Conservation (phyloP, 2,797 vertebrate genomes). For the Tauraco hartlaubi region DNA sequence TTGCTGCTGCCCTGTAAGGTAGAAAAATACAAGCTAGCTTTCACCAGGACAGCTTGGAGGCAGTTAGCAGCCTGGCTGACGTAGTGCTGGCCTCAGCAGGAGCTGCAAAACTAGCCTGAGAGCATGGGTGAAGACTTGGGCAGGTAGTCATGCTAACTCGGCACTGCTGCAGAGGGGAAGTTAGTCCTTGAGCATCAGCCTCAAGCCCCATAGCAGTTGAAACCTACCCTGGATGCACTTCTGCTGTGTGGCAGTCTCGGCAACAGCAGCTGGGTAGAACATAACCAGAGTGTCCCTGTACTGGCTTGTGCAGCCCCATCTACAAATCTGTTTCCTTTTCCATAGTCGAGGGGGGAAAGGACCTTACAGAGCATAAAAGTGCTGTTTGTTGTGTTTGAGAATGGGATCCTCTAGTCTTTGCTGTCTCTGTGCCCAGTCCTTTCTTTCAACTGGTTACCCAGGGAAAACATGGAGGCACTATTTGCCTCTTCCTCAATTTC, state of each 20-base stretch:
- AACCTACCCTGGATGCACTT: neutral
- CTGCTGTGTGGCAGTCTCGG: rapidly evolving
- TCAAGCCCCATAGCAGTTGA: neutral
- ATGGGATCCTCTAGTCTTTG: slow-evolving; percentile 12
- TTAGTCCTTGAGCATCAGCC: neutral
- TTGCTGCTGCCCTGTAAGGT: slow-evolving; percentile 46
- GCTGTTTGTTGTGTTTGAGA: neutral
- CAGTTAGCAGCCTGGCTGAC: neutral
- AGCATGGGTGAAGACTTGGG: neutral
- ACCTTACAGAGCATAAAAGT: neutral
- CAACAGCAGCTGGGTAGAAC: neutral
- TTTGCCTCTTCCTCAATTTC: neutral
- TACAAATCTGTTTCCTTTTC: neutral
- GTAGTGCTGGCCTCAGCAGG: neutral
- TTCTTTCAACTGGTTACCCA: neutral
- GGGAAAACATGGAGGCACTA: neutral
- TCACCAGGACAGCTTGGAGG: neutral
- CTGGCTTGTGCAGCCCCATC: slow-evolving; percentile 33
- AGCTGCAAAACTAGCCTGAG: neutral
- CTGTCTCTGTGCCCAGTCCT: neutral
- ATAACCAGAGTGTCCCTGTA: neutral
- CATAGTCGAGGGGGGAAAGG: neutral
- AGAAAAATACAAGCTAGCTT: slow-evolving; percentile 31
- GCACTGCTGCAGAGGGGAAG: neutral
- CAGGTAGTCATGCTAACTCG: neutral